phyloP scores from a whole-genome alignment of 2,797 vertebrate genomes.

The Leptoclinus maculatus region DNA sequence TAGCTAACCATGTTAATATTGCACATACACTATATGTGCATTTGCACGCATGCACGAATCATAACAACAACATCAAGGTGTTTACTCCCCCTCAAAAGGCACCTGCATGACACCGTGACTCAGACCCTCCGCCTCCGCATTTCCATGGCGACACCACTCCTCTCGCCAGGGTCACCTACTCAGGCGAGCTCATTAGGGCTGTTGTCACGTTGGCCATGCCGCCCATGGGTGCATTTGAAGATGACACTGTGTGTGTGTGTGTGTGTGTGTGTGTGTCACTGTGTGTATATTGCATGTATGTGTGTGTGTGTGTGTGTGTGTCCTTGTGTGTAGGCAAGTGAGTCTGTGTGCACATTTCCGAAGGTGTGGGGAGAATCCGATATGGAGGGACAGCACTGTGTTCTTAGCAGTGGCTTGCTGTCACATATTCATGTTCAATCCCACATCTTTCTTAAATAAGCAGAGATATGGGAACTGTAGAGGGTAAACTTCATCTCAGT shows the following conservation, averaged over 20 bases:
- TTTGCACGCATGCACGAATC: neutral
- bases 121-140: slow-evolving; percentile 64
- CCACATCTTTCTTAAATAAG: slow-evolving; percentile 45
- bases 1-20: neutral
- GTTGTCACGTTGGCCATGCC: slow-evolving; percentile 71
- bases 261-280: slow-evolving; percentile 18
- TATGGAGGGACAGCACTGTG: slow-evolving; percentile 33
- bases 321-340: slow-evolving; percentile 1
- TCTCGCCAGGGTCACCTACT: slow-evolving; percentile 75
- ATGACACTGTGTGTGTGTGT: slow-evolving; percentile 66
- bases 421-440: slow-evolving; percentile 50
- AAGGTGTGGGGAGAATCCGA: slow-evolving; percentile 55
- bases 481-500: slow-evolving; percentile 22
- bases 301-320: slow-evolving; percentile 18
- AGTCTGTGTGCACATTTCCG: slow-evolving; percentile 1
- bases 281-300: slow-evolving; percentile 37
- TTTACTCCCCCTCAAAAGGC: slow-evolving; percentile 53
- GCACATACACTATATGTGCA: neutral
- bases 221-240: slow-evolving; percentile 75
- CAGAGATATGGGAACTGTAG: slow-evolving; percentile 1
- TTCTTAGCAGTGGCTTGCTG: slow-evolving; percentile 47
- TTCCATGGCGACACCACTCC: slow-evolving; percentile 75
- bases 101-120: slow-evolving; percentile 74
- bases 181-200: slow-evolving; percentile 76
- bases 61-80: slow-evolving; percentile 33